Conservation (phyloP, 2,113 vertebrate genomes). For the Cyanoderma ruficeps region DNA sequence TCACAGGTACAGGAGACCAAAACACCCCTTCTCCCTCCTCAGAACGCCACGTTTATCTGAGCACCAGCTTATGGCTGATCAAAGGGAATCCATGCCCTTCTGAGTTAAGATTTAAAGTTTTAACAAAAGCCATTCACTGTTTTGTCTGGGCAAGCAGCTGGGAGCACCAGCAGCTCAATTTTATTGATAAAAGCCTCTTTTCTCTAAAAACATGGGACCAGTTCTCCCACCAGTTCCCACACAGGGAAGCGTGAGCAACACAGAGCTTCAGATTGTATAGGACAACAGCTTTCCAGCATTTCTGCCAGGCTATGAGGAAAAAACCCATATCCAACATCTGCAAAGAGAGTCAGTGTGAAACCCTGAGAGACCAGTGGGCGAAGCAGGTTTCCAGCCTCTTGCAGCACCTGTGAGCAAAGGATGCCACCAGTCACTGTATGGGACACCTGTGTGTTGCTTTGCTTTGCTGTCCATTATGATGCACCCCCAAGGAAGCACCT, state of each 20-base stretch:
- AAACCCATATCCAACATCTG: not conserved
- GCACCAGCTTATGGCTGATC: not conserved
- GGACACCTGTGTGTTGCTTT: not conserved
- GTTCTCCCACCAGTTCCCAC: not conserved
- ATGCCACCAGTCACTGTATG: accelerated
- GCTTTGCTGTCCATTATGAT: not conserved
- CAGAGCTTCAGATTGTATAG: not conserved
- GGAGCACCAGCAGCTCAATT: not conserved
- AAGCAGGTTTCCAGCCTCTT: not conserved
- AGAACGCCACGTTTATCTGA: not conserved
- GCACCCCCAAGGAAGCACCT: not conserved
- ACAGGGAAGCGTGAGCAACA: accelerated
- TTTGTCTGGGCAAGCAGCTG: not conserved
- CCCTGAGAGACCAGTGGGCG: not conserved
- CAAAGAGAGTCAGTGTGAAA: not conserved
- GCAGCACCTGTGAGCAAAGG: not conserved
- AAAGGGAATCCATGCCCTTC: not conserved
- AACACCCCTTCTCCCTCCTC: not conserved
- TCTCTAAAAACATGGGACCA: not conserved
- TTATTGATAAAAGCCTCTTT: slow-evolving; percentile 2
- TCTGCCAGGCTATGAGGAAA: not conserved
- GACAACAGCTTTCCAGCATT: not conserved
- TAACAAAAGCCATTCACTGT: not conserved
- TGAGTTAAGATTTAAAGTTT: not conserved
- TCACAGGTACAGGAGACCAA: not conserved